These are phyloP conservation scores for Rhinoraja longicauda DNA, from an alignment of 2,797 vertebrate genomes.

Conservation along the genomic window DNA sequence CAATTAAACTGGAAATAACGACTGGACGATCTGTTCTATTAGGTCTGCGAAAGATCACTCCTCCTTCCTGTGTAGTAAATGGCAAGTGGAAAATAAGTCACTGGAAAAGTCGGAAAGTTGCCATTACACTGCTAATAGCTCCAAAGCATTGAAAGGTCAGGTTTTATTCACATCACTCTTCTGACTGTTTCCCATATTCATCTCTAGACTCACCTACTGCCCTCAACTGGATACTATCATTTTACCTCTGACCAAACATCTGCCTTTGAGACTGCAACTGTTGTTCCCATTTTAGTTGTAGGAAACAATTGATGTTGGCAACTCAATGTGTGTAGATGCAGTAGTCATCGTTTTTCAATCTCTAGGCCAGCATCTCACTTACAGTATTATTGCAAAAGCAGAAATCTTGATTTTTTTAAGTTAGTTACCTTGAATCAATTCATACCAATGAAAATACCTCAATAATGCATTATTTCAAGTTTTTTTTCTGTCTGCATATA, in stretches of 20 bases:
- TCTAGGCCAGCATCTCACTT: neutral
- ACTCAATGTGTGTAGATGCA: neutral
- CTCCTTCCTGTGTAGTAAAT: too few relatives aligned
- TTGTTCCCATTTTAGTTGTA: neutral
- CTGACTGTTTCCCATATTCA: neutral
- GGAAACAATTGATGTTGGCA: neutral
- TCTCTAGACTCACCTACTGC: neutral
- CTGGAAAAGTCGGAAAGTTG: too few relatives aligned
- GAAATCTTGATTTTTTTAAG: conserved; percentile 1
- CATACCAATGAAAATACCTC: too few relatives aligned
- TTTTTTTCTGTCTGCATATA: neutral
- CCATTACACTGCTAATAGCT: neutral
- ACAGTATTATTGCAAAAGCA: neutral
- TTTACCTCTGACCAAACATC: neutral
- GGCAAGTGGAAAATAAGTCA: too few relatives aligned
- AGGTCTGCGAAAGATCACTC: too few relatives aligned
- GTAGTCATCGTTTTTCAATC: neutral
- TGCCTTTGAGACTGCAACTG: conserved; percentile 48
- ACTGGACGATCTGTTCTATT: too few relatives aligned
- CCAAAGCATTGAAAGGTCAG: neutral
- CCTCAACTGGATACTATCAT: neutral
- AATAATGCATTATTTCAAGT: neutral
- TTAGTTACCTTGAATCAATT: neutral
- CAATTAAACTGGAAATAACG: too few relatives aligned
- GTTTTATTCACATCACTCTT: neutral